These are phyloP conservation scores for Agriopis leucophaearia DNA, from an alignment of 2,888 invertebrate genomes.

Conservation along the genomic window DNA sequence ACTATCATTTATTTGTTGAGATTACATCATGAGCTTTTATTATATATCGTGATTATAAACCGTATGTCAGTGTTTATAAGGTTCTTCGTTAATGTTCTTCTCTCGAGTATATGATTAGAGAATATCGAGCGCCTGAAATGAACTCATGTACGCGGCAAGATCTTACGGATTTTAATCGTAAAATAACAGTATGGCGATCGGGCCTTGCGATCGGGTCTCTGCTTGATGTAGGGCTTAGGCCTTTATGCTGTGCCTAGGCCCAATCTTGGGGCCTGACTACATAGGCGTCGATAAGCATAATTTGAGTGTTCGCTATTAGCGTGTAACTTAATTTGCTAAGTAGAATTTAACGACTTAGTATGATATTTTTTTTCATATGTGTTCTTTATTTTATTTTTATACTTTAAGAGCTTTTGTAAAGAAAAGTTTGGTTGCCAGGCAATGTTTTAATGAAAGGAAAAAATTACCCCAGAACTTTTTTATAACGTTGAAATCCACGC, in stretches of 20 bases:
- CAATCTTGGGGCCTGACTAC: neutral
- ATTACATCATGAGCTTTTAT: conserved; percentile 48
- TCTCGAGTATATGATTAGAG: conserved; percentile 20
- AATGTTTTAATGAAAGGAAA: no score
- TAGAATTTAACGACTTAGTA: neutral
- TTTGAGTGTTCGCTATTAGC: neutral
- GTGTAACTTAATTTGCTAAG: conserved; percentile 2
- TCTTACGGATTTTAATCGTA: conserved; percentile 42
- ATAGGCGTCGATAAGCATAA: conserved; percentile 8
- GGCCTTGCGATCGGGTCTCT: neutral
- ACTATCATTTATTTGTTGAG: conserved; percentile 56
- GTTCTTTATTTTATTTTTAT: no score
- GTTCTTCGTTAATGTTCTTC: conserved; percentile 23
- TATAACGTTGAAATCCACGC: no score
- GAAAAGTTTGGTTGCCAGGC: no score
- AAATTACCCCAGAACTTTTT: no score
- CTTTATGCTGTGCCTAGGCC: neutral
- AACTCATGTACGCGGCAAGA: conserved; percentile 48
- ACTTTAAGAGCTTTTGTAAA: no score
- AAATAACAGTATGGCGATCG: conserved; percentile 11
- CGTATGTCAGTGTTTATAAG: conserved; percentile 19
- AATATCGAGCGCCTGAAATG: conserved; percentile 40
- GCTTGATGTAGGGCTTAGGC: neutral
- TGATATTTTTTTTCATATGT: no score
- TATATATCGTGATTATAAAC: conserved; percentile 9